Base-by-base conservation (phyloP, 2,113 vertebrate genomes). In the Ictidomys tridecemlineatus region DNA sequence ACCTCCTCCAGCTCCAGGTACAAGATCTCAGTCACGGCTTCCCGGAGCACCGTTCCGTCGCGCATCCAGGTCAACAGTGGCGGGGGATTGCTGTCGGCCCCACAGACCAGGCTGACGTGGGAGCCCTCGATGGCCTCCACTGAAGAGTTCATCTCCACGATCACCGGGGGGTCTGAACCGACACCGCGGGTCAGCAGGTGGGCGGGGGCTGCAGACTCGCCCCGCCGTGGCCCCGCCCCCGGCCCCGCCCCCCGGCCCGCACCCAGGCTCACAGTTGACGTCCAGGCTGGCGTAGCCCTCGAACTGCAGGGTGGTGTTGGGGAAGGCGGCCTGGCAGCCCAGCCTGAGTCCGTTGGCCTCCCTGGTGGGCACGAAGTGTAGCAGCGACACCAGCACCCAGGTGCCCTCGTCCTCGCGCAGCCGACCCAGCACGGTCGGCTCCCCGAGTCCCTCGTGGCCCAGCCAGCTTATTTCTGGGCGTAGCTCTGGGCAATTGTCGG, bases 401-500 rank as follows among this genome's bases (percentile, higher is more conserved):
- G 99, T 99, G 96, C 99, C 99, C 93, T 98, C 98, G 20, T 99
- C 99, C 88, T 99, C 99, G 14, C 99, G 93, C 83, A 98, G 98
- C 78, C 99, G 98, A 0, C 98, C 96, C 77, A 98, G 98, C 93
- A 99, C 99, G 4, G 98, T 97, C 0, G 99, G 99, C 94, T 99
- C 99, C 0, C 99, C 99, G 61, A 99, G 98, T 32, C 98, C 99
- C 76, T 99, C 99, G 0, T 99, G 99, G 98, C 99, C 99, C 97
- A 99, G 98, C 99, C 99, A 99, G 95, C 98, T 99, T 93, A 99
- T 99, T 92, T 99, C 98, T 0, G 99, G 99, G 45, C 97, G 99
- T 98, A 99, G 98, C 72, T 99, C 99, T 0, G 99, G 99, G 96
- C 99, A 99, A 97, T 99, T 99, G 94, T 99, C 99, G 0, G 99